phyloP scores from a whole-genome alignment of 2,888 invertebrate genomes.

The Baccha elongata region DNA sequence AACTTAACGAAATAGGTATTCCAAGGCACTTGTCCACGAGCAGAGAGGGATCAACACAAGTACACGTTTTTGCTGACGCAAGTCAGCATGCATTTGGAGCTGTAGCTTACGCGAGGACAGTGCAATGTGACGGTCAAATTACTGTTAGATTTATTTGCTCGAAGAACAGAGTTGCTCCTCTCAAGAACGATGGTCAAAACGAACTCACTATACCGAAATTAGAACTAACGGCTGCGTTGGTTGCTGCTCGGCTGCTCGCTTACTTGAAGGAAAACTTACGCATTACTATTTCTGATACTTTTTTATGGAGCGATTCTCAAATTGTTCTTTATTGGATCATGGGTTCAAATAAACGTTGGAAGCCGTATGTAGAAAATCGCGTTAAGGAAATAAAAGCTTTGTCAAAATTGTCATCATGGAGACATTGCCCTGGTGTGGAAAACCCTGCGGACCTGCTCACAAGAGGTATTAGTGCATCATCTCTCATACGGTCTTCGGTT shows the following conservation, averaged over 20 bases:
- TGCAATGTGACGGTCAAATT: neutral
- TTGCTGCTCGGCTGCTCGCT: constrained; percentile 13
- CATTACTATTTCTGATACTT: neutral
- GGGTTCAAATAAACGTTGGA: constrained; percentile 21
- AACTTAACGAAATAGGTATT: constrained; percentile 24
- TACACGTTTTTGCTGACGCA: constrained; percentile 18
- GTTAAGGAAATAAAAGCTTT: constrained; percentile 18
- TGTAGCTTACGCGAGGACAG: constrained; percentile 25
- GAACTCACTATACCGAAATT: constrained; percentile 27
- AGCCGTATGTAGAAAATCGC: constrained; percentile 26
- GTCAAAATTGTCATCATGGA: constrained; percentile 7
- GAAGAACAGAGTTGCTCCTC: too few species aligned
- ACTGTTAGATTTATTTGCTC: constrained; percentile 28
- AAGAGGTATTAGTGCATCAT: constrained; percentile 35
- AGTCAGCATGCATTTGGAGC: constrained; percentile 11
- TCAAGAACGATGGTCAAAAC: neutral
- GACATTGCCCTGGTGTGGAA: constrained; percentile 12
- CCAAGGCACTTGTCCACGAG: constrained; percentile 6
- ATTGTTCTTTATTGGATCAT: neutral
- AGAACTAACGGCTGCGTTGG: too few species aligned
- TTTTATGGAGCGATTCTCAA: constrained; percentile 20
- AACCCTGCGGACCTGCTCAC: constrained; percentile 21
- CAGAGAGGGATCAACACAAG: neutral
- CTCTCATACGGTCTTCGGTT: too few species aligned
- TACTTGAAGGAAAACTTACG: constrained; percentile 16